A percentile compares a stretch with the other conserved stretches of the same genome.
Evolutionary conservation across 35 echinoderm and acorn worm species (phyloP).

Genomic region (Ophioderma brevispina): DNA sequence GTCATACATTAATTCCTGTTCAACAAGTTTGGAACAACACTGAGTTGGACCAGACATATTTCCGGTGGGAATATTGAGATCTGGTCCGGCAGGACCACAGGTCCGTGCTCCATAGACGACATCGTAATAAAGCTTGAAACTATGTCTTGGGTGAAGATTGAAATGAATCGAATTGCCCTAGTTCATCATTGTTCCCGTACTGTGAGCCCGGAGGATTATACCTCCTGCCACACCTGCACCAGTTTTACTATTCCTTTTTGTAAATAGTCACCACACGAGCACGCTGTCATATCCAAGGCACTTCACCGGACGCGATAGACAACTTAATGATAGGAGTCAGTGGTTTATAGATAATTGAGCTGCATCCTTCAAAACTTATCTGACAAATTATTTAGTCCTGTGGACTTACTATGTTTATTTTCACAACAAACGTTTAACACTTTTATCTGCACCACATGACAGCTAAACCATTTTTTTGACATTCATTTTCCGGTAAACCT

Average conservation of each 20-base stretch:
- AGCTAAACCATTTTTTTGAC: not conserved
- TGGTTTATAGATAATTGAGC: not conserved
- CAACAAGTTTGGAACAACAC: too few relatives aligned
- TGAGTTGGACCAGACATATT: too few relatives aligned
- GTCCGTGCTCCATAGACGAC: too few relatives aligned
- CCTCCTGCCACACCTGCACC: too few relatives aligned
- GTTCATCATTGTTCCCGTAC: too few relatives aligned
- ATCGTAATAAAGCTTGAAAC: too few relatives aligned
- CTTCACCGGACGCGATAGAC: not conserved
- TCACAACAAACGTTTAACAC: not conserved
- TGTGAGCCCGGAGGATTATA: too few relatives aligned
- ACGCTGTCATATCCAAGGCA: not conserved
- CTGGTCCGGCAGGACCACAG: too few relatives aligned
- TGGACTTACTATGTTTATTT: not conserved
- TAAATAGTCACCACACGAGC: not conserved
- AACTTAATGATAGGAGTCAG: not conserved
- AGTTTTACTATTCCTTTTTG: slow-evolving; percentile 10
- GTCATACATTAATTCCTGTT: too few relatives aligned
- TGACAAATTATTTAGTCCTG: not conserved
- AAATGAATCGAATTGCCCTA: too few relatives aligned
- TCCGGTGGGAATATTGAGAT: too few relatives aligned
- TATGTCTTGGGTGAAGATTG: too few relatives aligned
- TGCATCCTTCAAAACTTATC: not conserved
- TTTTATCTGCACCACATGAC: not conserved
- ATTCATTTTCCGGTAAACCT: not conserved